Percentiles rank a stretch among this genome's conserved stretches.
Conservation (phyloP, 2,797 vertebrate genomes). For the Syndactyla subalaris region DNA sequence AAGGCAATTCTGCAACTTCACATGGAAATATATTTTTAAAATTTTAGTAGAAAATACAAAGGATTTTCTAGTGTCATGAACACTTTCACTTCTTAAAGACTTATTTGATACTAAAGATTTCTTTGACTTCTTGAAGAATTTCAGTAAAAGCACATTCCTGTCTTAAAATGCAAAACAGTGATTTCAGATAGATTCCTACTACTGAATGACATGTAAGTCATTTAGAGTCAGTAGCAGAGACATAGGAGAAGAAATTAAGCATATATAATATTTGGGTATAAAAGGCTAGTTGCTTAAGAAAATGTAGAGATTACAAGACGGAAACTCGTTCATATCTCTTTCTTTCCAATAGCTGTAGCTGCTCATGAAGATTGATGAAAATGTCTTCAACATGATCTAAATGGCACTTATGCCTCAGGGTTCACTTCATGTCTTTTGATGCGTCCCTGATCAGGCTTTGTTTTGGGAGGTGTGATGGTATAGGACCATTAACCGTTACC, state of each 20-base stretch:
- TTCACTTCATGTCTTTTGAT: slow-evolving; percentile 17
- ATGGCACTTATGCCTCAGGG: not conserved
- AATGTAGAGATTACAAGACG: not conserved
- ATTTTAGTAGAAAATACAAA: not conserved
- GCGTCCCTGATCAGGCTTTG: slow-evolving; percentile 28
- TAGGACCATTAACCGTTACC: slow-evolving; percentile 34
- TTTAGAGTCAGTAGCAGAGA: not conserved
- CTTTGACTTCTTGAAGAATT: not conserved
- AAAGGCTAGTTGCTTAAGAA: not conserved
- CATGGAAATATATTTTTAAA: fast-evolving
- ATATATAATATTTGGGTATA: not conserved
- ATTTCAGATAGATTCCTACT: not conserved
- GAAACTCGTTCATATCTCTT: not conserved
- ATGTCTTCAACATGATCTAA: not conserved
- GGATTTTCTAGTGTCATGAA: not conserved
- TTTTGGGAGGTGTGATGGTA: slow-evolving; percentile 31
- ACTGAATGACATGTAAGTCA: not conserved
- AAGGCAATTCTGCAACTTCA: not conserved
- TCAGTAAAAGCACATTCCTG: not conserved
- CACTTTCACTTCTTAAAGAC: not conserved
- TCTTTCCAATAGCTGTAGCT: not conserved
- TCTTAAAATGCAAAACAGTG: not conserved
- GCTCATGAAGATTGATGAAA: not conserved
- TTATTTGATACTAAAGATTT: not conserved
- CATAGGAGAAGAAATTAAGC: not conserved